Evolutionary conservation across 2,888 invertebrate species (phyloP), one percentile per base, ranked within the genome.

Genomic region (Nemoura dubitans): DNA sequence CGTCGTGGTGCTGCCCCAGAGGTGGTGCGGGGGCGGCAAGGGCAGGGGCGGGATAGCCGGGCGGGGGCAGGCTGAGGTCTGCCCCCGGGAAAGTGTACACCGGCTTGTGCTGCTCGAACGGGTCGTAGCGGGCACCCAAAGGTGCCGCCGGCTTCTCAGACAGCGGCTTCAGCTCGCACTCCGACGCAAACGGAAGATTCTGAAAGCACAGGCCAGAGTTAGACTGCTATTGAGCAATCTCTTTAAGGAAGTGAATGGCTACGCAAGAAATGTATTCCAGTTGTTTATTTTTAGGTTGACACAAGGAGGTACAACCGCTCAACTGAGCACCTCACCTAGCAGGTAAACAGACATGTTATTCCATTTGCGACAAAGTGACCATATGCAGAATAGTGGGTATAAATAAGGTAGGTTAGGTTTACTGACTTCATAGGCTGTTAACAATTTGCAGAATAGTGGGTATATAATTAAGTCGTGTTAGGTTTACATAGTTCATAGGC

Each of bases 131-230:
- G 59, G 6, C 59, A 10, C 16, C 21, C 59, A 21, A 59, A 10
- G 21, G 59, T 14, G 59, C 59, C 76, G 59, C 21, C n/a, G 59
- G 25, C 2, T 88, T 89, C 80, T 88, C 88, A 26, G 89, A 89
- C 0, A 89, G 88, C 86, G 93, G 93, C 90, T 94, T 94, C 89
- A 94, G 92, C 89, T 94, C 94, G 90, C 94, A 94, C 90, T 94
- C 94, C 59, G 94, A 92, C 42, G 94, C 94, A 91, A 95, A 94
- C 84, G 94, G 94, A 88, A 95, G 91, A 90, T 94, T 94, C 93
- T 94, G 90, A 87, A 92, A 59, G 10, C 36, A 10, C 10, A 36
- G 10, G 36, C 3, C 36, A 36, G 36, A 91, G 86, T 87, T 87
- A 85, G 86, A 81, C 86, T 87, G 86, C n/a, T 14, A 7, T 27